phyloP scores from a whole-genome alignment of 2,797 vertebrate species.

The Tokudaia tokunoshimensis region DNA sequence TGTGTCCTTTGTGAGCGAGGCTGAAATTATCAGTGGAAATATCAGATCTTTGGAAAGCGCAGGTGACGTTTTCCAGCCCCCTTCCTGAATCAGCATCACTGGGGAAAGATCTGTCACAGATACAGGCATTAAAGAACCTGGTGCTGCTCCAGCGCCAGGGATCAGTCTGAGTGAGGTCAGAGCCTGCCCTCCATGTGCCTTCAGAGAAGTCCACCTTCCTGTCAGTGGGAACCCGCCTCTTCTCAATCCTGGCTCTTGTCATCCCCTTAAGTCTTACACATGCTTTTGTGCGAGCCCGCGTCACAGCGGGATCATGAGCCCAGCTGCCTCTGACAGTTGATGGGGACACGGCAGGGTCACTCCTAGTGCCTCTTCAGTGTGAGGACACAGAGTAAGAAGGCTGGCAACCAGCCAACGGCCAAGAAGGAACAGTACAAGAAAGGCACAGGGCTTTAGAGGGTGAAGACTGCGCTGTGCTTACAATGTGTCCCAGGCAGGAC shows the following conservation, averaged over 20 bases:
- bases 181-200: not conserved
- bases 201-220: not conserved
- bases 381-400: not conserved
- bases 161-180: not conserved
- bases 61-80: not conserved
- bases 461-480: not conserved
- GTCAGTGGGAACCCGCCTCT: not conserved
- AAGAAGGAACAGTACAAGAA: not conserved
- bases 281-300: not conserved
- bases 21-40: not conserved
- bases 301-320: not conserved
- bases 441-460: not conserved
- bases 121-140: not conserved
- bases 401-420: not conserved
- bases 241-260: not conserved
- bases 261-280: not conserved
- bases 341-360: not conserved
- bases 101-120: not conserved
- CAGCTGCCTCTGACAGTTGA: not conserved
- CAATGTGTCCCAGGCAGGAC: not conserved
- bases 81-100: not conserved
- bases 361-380: not conserved
- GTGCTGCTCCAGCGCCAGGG: not conserved
- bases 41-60: not conserved
- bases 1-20: not conserved